A percentile compares a stretch with the other conserved stretches of the same genome.
These are phyloP conservation scores for Hylyphantes graminicola DNA, from an alignment of 1,140 invertebrate species.

Conservation along the genomic window DNA sequence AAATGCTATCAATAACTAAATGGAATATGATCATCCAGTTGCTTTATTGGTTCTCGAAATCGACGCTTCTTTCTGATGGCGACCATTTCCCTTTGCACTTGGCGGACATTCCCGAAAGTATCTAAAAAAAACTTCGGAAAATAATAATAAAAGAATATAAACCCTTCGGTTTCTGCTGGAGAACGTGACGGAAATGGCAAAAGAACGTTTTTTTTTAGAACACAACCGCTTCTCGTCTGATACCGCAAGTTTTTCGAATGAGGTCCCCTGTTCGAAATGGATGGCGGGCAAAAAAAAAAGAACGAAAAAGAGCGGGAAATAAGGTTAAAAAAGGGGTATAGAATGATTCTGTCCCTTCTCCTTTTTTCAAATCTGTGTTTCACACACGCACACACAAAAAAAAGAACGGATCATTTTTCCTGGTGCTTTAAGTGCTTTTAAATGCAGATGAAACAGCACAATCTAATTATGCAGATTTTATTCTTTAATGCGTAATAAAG, in stretches of 20 bases:
- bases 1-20: too few species aligned
- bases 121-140: too few species aligned
- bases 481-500: slow-evolving; percentile 47
- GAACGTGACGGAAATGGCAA: slow-evolving; percentile 48
- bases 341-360: too few species aligned
- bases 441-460: slow-evolving; percentile 49
- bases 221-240: slow-evolving; percentile 30
- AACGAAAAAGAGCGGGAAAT: not conserved
- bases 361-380: too few species aligned
- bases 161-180: not conserved
- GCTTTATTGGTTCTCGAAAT: too few species aligned
- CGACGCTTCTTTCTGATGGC: too few species aligned
- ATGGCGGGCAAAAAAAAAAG: not conserved
- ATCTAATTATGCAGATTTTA: slow-evolving; percentile 58
- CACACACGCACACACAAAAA: not conserved
- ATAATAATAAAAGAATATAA: too few species aligned
- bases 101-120: too few species aligned
- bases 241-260: slow-evolving; percentile 55
- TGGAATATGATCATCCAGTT: too few species aligned
- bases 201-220: not conserved
- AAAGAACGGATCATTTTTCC: slow-evolving; percentile 28
- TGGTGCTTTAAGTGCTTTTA: slow-evolving; percentile 50
- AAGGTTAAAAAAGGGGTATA: not conserved
- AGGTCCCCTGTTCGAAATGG: slow-evolving; percentile 36
- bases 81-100: too few species aligned